These are phyloP conservation scores for Nymphalis polychloros DNA, from an alignment of 2,888 invertebrate genomes.

Conservation along the genomic window DNA sequence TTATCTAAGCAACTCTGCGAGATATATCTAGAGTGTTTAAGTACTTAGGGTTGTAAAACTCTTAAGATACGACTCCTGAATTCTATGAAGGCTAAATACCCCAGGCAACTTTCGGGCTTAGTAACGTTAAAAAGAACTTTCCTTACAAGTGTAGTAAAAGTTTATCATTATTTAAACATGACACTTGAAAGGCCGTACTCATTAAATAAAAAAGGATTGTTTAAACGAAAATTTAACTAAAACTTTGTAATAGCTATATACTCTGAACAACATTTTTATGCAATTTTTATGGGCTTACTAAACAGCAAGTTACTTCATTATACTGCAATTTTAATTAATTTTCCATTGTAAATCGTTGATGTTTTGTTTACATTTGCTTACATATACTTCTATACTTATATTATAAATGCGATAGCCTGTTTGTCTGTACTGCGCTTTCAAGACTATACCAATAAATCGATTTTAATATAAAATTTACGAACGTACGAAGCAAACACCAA, in stretches of 20 bases:
- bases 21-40: neutral
- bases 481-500: too few species aligned
- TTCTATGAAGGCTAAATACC: neutral
- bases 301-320: too few species aligned
- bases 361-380: too few species aligned
- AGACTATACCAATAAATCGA: too few species aligned
- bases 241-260: neutral
- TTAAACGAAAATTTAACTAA: neutral
- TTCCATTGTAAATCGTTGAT: too few species aligned
- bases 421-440: too few species aligned
- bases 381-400: too few species aligned
- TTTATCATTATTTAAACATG: constrained; percentile 3
- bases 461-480: too few species aligned
- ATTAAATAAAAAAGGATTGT: constrained; percentile 1
- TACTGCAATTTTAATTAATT: too few species aligned
- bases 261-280: too few species aligned
- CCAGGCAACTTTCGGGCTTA: neutral
- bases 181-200: neutral
- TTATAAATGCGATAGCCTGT: too few species aligned
- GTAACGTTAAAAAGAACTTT: constrained; percentile 5
- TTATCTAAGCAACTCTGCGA: neutral
- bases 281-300: too few species aligned
- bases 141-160: neutral
- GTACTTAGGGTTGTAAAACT: constrained; percentile 2
- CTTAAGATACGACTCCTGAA: neutral